Conservation (phyloP, 1,140 invertebrate genomes). For the Zeugodacus cucurbitae region DNA sequence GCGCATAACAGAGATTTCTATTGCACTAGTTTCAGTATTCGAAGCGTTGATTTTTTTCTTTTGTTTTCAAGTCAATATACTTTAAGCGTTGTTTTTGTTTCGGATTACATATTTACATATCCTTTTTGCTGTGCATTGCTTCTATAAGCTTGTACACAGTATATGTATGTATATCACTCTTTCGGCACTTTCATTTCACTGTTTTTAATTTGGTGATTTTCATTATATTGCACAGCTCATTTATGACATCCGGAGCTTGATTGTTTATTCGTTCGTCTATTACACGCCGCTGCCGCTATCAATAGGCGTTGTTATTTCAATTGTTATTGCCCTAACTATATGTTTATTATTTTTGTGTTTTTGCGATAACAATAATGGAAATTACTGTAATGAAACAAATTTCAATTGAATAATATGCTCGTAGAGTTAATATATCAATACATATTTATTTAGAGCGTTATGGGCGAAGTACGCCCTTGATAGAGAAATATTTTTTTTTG, state of each 20-base stretch:
- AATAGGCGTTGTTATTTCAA: neutral
- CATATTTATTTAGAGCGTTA: neutral
- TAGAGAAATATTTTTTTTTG: neutral
- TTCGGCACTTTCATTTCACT: neutral
- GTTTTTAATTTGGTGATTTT: neutral
- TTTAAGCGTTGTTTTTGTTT: neutral
- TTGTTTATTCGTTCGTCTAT: neutral
- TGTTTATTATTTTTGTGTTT: neutral
- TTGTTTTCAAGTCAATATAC: too few species aligned
- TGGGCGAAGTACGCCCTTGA: neutral
- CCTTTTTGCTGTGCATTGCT: too few species aligned
- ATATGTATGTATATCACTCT: neutral
- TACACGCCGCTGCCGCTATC: neutral
- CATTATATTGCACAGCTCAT: neutral
- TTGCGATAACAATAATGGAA: neutral
- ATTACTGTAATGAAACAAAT: neutral
- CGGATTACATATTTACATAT: neutral
- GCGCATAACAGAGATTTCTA: too few species aligned
- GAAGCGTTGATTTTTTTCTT: too few species aligned
- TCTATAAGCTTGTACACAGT: neutral
- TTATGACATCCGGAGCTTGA: slow-evolving; percentile 12
- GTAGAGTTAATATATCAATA: neutral
- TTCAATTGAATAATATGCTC: neutral
- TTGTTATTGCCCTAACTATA: neutral
- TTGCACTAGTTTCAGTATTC: too few species aligned